Conservation (phyloP, 2,888 invertebrate species). For the Pediacus dermestoides region DNA sequence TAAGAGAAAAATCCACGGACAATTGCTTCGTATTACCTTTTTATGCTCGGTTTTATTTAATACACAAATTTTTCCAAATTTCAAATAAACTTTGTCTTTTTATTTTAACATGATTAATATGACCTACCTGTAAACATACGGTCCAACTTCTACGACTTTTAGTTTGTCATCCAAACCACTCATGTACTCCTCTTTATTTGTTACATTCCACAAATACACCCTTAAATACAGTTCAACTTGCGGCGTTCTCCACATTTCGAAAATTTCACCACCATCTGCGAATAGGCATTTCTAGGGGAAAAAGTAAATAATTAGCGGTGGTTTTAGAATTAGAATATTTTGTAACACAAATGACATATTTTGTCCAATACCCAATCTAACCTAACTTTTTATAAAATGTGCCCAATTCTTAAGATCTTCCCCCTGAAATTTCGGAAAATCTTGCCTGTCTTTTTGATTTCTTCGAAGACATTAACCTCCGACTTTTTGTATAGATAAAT, state of each 20-base stretch:
- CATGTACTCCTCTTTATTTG: constrained; percentile 75
- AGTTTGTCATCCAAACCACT: constrained; percentile 65
- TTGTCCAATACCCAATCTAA: too few species aligned
- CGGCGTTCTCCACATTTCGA: constrained; percentile 77
- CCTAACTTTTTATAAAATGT: too few species aligned
- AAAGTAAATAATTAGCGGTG: constrained; percentile 9
- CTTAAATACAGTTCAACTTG: constrained; percentile 74
- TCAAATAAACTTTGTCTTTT: too few species aligned
- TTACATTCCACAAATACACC: constrained; percentile 79
- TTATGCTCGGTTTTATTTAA: too few species aligned
- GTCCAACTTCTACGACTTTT: constrained; percentile 74
- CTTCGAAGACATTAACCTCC: too few species aligned
- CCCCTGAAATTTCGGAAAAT: too few species aligned
- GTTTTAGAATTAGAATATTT: constrained; percentile 1
- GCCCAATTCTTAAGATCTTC: background rate
- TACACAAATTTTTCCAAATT: too few species aligned
- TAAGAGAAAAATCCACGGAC: too few species aligned
- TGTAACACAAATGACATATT: background rate
- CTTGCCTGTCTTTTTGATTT: too few species aligned
- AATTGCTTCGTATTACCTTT: too few species aligned
- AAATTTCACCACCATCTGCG: constrained; percentile 74
- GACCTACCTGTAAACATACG: constrained; percentile 85
- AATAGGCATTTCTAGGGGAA: constrained; percentile 66
- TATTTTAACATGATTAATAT: too few species aligned
- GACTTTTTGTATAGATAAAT: too few species aligned